Conservation (phyloP, 2,888 invertebrate species). For the Ellobium chinense region DNA sequence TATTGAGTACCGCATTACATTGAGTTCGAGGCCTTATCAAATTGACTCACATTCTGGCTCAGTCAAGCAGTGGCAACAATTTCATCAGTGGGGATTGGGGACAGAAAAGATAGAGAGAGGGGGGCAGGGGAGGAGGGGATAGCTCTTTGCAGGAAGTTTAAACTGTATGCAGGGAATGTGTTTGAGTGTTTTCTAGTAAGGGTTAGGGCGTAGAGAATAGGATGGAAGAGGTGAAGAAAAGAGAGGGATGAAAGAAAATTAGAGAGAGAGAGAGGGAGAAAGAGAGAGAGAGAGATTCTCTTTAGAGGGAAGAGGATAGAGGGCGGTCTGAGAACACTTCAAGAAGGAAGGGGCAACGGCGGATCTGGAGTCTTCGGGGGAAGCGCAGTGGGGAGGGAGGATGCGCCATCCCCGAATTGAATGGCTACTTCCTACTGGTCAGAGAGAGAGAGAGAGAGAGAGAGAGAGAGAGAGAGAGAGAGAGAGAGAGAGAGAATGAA, state of each 20-base stretch:
- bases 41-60: too few relatives aligned
- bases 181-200: too few relatives aligned
- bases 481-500: neutral
- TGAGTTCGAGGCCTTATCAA: too few relatives aligned
- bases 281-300: too few relatives aligned
- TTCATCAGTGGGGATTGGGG: too few relatives aligned
- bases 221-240: neutral
- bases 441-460: constrained; percentile 26
- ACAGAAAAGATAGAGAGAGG: neutral
- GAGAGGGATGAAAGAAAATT: neutral
- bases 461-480: constrained; percentile 29
- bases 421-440: neutral
- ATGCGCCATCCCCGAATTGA: neutral
- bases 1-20: too few relatives aligned
- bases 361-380: neutral
- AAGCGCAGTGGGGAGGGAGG: neutral
- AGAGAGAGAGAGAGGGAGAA: neutral
- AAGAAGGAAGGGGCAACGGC: neutral
- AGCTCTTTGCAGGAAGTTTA: too few relatives aligned
- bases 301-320: too few relatives aligned
- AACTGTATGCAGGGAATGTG: too few relatives aligned
- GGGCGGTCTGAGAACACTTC: too few relatives aligned
- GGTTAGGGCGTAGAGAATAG: too few relatives aligned
- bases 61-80: too few relatives aligned
- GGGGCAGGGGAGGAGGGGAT: neutral